Base-by-base conservation (phyloP, 2,888 invertebrate genomes). In the Meteorus colon region DNA sequence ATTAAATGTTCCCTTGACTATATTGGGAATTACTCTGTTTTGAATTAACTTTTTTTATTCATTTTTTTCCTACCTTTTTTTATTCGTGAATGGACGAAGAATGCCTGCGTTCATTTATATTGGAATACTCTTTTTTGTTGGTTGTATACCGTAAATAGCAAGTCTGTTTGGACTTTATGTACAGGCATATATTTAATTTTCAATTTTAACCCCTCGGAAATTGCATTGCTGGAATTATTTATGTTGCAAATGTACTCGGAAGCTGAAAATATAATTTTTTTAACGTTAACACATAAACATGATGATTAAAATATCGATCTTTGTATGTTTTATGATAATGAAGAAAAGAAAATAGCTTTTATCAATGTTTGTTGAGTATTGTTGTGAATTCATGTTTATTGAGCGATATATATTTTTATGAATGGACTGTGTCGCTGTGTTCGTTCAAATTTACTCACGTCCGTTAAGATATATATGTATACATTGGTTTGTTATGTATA, bases 11-110 rank as follows among this genome's bases (percentile, higher is more conserved):
- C 8, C 6, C 29, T 41, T 16, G n/a, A 4, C 48, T 48, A n/a
- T 19, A n/a, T 19, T 55, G 55, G 8, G 62, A 62, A 62, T 62
- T 31, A 62, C 62, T 48, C 48, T 62, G 62, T 62, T 62, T 62
- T 62, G 62, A 62, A 62, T 62, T 62, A 62, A 62, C 14, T 31
- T 14, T 55, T 55, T 62, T 31, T 55, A 34, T 6, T 55, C 19
- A n/a, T 55, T 19, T 19, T 55, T 19, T 55, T 55, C 34, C 8
- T 34, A 34, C 34, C 34, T 34, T 55, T 19, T 55, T 55, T 19
- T 24, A 24, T 55, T 55, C n/a, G 19, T 55, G 19, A 62, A 62
- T 62, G 29, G 29, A 29, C 29, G 62, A n/a, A 62, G 31, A 62
- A 62, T 12, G 62, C 62, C 12, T 31, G 31, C 27, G 62, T 62